A percentile compares a stretch with the other conserved stretches of the same genome.
phyloP scores from a whole-genome alignment of 1,140 invertebrate species.

The Drosophila sp. region DNA sequence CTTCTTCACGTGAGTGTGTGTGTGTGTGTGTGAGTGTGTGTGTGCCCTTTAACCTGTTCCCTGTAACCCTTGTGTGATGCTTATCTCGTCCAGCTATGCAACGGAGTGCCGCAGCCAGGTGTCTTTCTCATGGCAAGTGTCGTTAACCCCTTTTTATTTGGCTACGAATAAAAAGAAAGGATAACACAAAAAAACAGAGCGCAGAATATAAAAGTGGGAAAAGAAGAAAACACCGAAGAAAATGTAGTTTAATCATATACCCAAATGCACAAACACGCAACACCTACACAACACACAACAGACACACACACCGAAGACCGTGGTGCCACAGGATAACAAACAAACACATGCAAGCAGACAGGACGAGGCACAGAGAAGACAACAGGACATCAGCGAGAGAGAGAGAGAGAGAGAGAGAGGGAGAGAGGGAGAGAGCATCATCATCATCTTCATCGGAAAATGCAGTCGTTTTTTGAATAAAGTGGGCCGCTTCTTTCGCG shows the following conservation, averaged over 20 bases:
- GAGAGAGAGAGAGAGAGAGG: no score
- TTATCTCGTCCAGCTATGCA: slow-evolving; percentile 32
- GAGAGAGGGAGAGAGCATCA: no score
- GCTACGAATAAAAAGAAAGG: slow-evolving; percentile 5
- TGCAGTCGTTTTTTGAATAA: slow-evolving; percentile 34
- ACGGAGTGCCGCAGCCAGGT: slow-evolving; percentile 39
- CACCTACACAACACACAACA: slow-evolving; percentile 50
- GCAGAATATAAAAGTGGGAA: not conserved
- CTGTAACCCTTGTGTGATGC: slow-evolving; percentile 36
- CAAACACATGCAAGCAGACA: slow-evolving; percentile 29
- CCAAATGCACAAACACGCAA: slow-evolving; percentile 78
- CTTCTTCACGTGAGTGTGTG: slow-evolving; percentile 13
- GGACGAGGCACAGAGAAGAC: slow-evolving; percentile 20
- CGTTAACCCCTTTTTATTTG: slow-evolving; percentile 53
- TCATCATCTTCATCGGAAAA: slow-evolving; percentile 34
- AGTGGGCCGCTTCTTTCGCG: slow-evolving; percentile 30
- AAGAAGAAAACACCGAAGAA: slow-evolving; percentile 27
- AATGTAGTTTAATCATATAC: slow-evolving; percentile 80
- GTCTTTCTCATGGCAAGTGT: slow-evolving; percentile 53
- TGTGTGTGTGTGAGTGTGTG: not conserved
- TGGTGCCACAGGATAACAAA: slow-evolving; percentile 33
- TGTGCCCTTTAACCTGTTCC: slow-evolving; percentile 44
- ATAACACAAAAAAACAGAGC: slow-evolving; percentile 2
- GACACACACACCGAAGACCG: not conserved
- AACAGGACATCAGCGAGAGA: slow-evolving; percentile 3